Evolutionary conservation across 92 coral and sea anemone genomes (phyloP).

Genomic region (Micromussa lordhowensis): DNA sequence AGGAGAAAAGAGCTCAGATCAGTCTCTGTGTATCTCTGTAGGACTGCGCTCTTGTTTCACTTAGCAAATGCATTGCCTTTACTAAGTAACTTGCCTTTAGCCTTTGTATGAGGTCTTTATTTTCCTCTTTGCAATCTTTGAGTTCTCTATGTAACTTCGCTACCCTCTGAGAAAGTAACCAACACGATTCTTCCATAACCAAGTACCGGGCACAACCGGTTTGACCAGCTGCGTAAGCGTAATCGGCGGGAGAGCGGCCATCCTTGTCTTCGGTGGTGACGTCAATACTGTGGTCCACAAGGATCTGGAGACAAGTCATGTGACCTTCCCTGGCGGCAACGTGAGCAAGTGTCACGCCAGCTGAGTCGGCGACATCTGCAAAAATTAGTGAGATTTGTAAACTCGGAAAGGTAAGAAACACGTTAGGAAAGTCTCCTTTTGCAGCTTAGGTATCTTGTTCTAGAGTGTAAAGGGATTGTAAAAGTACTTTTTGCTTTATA

Average conservation of each 20-base stretch:
- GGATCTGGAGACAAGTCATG: slow-evolving; percentile 83
- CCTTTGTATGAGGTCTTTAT: slow-evolving; percentile 75
- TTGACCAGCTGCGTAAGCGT: slow-evolving; percentile 89
- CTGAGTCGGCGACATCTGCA: slow-evolving; percentile 70
- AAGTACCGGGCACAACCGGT: slow-evolving; percentile 90
- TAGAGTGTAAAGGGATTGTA: neutral
- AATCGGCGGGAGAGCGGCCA: slow-evolving; percentile 84
- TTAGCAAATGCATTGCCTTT: too few relatives aligned
- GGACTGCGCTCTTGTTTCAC: too few relatives aligned
- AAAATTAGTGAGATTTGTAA: neutral
- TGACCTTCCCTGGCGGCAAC: slow-evolving; percentile 95
- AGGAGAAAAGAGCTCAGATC: too few relatives aligned
- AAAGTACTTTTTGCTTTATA: neutral
- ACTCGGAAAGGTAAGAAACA: neutral
- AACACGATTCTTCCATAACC: slow-evolving; percentile 91
- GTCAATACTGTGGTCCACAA: slow-evolving; percentile 89
- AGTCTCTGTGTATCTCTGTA: too few relatives aligned
- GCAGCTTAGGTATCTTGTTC: neutral
- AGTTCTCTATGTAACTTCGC: slow-evolving; percentile 75
- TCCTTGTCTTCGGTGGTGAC: slow-evolving; percentile 85
- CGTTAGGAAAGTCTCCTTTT: neutral
- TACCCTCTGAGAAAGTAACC: slow-evolving; percentile 81
- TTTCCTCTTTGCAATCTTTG: slow-evolving; percentile 76
- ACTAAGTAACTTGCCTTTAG: slow-evolving; percentile 63
- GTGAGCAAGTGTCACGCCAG: slow-evolving; percentile 90